Evolutionary conservation across 2,113 vertebrate species (phyloP), one percentile per base, ranked within the genome.

Genomic region (Poeciliopsis turrubarensis): DNA sequence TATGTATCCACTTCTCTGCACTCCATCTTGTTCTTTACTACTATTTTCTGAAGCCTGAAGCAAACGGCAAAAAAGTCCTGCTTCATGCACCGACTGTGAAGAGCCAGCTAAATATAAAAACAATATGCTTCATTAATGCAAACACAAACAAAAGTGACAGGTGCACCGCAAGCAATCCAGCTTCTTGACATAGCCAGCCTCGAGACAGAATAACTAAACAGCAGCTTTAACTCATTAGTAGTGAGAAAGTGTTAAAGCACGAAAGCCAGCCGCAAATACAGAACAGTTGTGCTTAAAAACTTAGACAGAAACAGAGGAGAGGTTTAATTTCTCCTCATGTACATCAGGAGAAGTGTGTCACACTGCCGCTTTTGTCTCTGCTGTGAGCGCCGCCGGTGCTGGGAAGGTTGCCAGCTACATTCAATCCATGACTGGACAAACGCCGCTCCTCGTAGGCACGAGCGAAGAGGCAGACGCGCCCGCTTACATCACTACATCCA

Each of bases 301-400:
- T 57, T 25, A 57, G 25, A 31, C 32, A 26, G 60, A 31, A 9
- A 41, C 29, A 17, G 15, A 27, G 71, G 30, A 10, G 41, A 31
- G 71, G 66, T 64, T 81, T 73, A 37, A 3, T 79, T 81, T 78
- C 68, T 72, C 63, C 72, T 73, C 73, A 68, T 75, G 86, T 80
- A 80, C 89, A 89, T 89, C 73, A 84, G 63, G 86, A 86, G 81
- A 83, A 51, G 65, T 74, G 79, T 66, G 78, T 73, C 82, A 86
- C 81, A 78, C 83, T 80, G 89, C 78, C 60, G 69, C 87, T 88
- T 37, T 79, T 86, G 85, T 89, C 74, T 41, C 68, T 79, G 60
- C 84, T 76, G 77, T 5, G 32, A 72, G 66, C 86, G 62, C 2
- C 71, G 84, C 78, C n/a, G 76, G 29, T 27, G 80, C 75, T 78